phyloP scores from a whole-genome alignment of 2,797 vertebrate genomes.

The Botia kubotai region DNA sequence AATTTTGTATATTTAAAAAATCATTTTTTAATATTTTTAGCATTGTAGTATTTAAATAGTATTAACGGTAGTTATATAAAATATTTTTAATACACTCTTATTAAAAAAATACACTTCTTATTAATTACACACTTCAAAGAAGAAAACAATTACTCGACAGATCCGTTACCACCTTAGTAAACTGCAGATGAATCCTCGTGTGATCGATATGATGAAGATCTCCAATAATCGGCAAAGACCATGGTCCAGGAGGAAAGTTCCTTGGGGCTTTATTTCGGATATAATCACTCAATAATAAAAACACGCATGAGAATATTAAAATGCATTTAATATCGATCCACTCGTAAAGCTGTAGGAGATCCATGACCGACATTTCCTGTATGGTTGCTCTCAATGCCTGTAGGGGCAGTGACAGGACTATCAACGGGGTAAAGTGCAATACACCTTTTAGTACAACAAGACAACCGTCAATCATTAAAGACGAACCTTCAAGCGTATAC shows the following conservation, averaged over 20 bases:
- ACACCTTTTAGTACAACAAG: no score
- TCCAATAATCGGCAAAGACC: slow-evolving; percentile 74
- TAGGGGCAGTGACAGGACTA: no score
- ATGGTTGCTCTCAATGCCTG: background rate
- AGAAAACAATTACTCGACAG: background rate
- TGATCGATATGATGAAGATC: slow-evolving; percentile 62
- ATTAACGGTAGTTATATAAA: no score
- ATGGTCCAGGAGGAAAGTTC: slow-evolving; percentile 78
- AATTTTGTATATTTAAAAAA: no score
- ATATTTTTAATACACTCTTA: no score
- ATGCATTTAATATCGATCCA: slow-evolving; percentile 64
- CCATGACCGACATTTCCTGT: background rate
- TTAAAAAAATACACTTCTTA: no score
- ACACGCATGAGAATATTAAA: slow-evolving; percentile 62
- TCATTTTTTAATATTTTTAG: no score
- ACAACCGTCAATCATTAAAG: no score
- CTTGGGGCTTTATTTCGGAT: slow-evolving; percentile 66
- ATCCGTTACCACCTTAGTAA: slow-evolving; percentile 58
- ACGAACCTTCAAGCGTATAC: no score
- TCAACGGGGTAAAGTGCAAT: no score
- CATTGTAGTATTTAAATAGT: no score
- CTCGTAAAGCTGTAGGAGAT: slow-evolving; percentile 38
- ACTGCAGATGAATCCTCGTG: slow-evolving; percentile 62
- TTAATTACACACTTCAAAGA: background rate
- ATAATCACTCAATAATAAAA: slow-evolving; percentile 71